Percentiles rank a stretch among this genome's conserved stretches.
Evolutionary conservation across 2,797 vertebrate genomes (phyloP).

Genomic region (Lacerta bilineata): DNA sequence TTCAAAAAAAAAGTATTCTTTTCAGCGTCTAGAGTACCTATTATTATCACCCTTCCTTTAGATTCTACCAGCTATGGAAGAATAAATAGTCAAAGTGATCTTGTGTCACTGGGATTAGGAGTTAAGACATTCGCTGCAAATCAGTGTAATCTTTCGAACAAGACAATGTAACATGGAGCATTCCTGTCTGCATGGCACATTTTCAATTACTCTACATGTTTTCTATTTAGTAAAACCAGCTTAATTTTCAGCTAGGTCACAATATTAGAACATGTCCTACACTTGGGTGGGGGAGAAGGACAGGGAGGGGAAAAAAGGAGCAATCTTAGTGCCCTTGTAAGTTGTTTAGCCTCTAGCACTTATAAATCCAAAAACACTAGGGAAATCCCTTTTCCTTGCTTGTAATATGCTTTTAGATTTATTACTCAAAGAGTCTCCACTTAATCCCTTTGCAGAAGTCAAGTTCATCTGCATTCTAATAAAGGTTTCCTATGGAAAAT

Average conservation of each 20-base stretch:
- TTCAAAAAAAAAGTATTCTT: constrained; percentile 64
- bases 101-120: constrained; percentile 78
- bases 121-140: constrained; percentile 81
- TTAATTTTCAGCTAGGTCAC: constrained; percentile 84
- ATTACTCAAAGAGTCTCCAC: constrained; percentile 85
- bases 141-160: constrained; percentile 82
- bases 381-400: constrained; percentile 86
- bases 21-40: constrained; percentile 73
- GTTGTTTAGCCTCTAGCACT: constrained; percentile 87
- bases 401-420: constrained; percentile 88
- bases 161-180: constrained; percentile 75
- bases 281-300: constrained; percentile 61
- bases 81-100: constrained; percentile 69
- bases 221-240: constrained; percentile 86
- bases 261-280: constrained; percentile 85
- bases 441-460: constrained; percentile 82
- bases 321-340: constrained; percentile 86
- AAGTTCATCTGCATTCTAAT: constrained; percentile 81
- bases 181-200: constrained; percentile 80
- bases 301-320: constrained; percentile 72
- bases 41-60: constrained; percentile 73
- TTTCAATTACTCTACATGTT: constrained; percentile 87
- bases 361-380: constrained; percentile 86
- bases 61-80: constrained; percentile 75
- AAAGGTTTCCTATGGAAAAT: constrained; percentile 76